phyloP scores from a whole-genome alignment of 2,797 vertebrate genomes.

The Thamnophis elegans region DNA sequence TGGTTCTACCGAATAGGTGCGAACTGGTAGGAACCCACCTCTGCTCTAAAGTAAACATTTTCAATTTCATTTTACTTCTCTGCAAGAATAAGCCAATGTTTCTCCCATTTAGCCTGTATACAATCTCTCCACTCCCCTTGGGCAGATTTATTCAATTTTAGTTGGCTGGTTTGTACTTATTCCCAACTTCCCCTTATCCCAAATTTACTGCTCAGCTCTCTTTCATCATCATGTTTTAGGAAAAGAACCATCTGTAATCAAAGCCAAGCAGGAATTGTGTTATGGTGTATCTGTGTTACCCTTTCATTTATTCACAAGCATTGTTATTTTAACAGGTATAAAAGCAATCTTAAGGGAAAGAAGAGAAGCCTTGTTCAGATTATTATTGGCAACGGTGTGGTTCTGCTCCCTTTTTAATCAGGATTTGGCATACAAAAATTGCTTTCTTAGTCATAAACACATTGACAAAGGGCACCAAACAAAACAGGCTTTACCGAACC shows the following conservation, averaged over 20 bases:
- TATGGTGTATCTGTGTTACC: background rate
- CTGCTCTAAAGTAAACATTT: background rate
- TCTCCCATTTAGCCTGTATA: background rate
- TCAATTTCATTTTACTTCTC: background rate
- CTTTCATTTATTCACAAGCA: background rate
- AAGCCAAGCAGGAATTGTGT: background rate
- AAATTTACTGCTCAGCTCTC: background rate
- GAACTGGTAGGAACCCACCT: too few relatives aligned
- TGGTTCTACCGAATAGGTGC: too few relatives aligned
- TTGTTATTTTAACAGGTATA: background rate
- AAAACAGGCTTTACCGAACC: background rate
- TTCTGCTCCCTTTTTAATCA: slow-evolving; percentile 17
- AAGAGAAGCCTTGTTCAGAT: background rate
- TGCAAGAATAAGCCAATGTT: background rate
- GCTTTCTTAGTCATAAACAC: background rate
- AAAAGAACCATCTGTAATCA: background rate
- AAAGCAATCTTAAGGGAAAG: background rate
- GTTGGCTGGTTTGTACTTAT: background rate
- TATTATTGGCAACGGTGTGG: background rate
- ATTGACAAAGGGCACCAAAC: background rate
- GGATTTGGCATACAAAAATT: background rate
- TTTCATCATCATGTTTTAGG: background rate
- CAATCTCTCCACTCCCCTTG: background rate
- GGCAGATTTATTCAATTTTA: background rate
- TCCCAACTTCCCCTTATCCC: background rate